Evolutionary conservation across 2,888 invertebrate species (phyloP).

Genomic region (Neelides folsomi): DNA sequence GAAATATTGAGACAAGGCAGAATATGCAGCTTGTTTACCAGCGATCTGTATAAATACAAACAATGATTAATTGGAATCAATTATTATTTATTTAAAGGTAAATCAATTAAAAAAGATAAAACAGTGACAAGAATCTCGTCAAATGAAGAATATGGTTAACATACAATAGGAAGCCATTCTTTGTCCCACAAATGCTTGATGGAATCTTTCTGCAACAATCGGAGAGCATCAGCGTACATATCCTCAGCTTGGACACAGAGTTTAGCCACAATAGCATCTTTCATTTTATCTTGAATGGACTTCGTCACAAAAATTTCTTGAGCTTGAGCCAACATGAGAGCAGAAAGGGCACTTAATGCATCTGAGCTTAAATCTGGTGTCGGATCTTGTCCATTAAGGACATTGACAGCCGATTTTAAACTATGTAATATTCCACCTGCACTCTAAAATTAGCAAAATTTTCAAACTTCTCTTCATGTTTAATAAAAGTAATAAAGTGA

Average conservation of each 20-base stretch:
- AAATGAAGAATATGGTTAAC: constrained; percentile 29
- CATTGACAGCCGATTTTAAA: constrained; percentile 59
- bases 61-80: constrained; percentile 2
- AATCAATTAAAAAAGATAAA: constrained; percentile 1
- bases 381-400: constrained; percentile 75
- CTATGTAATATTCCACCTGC: constrained; percentile 77
- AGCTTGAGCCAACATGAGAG: constrained; percentile 92
- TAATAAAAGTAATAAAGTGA: too few species aligned
- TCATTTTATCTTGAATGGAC: constrained; percentile 81
- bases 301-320: constrained; percentile 95
- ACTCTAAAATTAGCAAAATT: too few species aligned
- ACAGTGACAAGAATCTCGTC: background rate
- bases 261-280: constrained; percentile 80
- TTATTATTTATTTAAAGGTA: background rate
- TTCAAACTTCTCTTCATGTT: too few species aligned
- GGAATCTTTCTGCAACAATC: constrained; percentile 70
- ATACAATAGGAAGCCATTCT: constrained; percentile 64
- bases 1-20: constrained; percentile 76
- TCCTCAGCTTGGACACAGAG: constrained; percentile 86
- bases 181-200: constrained; percentile 77
- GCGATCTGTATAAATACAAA: constrained; percentile 46
- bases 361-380: constrained; percentile 92
- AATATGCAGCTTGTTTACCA: constrained; percentile 77
- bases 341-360: constrained; percentile 67
- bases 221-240: constrained; percentile 78